Evolutionary conservation across 2,113 vertebrate genomes (phyloP).

Genomic region (Ammodytes dubius): DNA sequence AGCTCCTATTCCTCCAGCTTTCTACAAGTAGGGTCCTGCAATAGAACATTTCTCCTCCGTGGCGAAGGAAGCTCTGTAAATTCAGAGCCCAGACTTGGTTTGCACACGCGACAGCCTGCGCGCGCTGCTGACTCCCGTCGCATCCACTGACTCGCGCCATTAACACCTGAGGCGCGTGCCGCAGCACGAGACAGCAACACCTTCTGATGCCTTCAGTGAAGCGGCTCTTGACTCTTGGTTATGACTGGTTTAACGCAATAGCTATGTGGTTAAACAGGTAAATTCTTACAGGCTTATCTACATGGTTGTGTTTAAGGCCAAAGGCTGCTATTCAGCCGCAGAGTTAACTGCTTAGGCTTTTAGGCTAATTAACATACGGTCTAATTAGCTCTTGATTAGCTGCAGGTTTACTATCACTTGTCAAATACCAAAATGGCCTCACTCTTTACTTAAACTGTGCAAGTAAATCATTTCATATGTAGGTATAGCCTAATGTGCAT

Average conservation of each 20-base stretch:
- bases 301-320: too few relatives aligned
- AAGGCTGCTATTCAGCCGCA: too few relatives aligned
- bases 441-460: not conserved
- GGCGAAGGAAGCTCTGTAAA: not conserved
- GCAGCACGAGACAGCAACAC: conserved; percentile 17
- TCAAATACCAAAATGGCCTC: not conserved
- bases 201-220: conserved; percentile 7
- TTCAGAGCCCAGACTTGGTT: not conserved
- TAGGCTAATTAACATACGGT: not conserved
- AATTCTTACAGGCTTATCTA: not conserved
- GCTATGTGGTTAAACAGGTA: not conserved
- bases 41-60: not conserved
- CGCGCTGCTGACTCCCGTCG: conserved; percentile 12
- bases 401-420: not conserved
- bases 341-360: not conserved
- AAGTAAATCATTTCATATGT: not conserved
- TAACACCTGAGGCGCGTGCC: conserved; percentile 46
- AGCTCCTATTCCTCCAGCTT: not conserved
- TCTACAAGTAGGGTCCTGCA: not conserved
- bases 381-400: not conserved
- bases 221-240: not conserved
- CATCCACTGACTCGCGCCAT: conserved; percentile 32
- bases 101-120: not conserved
- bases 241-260: not conserved
- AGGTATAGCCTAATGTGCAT: not conserved